Evolutionary conservation across 2,888 invertebrate species (phyloP).

Genomic region (Chesias legatella): DNA sequence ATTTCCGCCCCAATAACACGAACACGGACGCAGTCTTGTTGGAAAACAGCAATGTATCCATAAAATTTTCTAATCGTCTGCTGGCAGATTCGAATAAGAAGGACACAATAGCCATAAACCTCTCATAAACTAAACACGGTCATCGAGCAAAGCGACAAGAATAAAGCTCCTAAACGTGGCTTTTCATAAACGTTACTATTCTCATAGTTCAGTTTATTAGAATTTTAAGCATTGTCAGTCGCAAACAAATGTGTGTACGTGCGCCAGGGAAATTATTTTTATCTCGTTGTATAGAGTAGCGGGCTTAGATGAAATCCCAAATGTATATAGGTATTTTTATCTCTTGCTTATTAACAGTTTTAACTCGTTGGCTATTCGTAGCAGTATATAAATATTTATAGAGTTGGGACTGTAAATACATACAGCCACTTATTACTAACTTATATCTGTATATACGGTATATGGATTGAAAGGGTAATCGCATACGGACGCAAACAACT

Average conservation of each 20-base stretch:
- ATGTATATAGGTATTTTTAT: too few relatives aligned
- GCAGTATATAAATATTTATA: too few relatives aligned
- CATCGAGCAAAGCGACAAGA: slow-evolving; percentile 45
- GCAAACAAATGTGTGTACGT: slow-evolving; percentile 12
- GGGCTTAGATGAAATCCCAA: too few relatives aligned
- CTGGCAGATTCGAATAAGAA: slow-evolving; percentile 19
- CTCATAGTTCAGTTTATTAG: slow-evolving; percentile 29
- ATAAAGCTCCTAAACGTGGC: slow-evolving; percentile 41
- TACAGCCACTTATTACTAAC: too few relatives aligned
- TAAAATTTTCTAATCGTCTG: slow-evolving; percentile 15
- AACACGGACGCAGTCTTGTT: background rate
- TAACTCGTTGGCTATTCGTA: too few relatives aligned
- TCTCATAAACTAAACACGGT: slow-evolving; percentile 50
- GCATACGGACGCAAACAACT: too few relatives aligned
- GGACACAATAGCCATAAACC: slow-evolving; percentile 48
- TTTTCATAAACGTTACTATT: slow-evolving; percentile 36
- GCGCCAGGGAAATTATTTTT: background rate
- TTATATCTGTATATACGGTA: too few relatives aligned
- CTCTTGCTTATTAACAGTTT: too few relatives aligned
- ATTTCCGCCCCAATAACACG: slow-evolving; percentile 34
- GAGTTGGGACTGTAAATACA: too few relatives aligned
- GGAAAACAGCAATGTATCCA: slow-evolving; percentile 29
- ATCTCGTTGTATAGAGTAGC: too few relatives aligned
- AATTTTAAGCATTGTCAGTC: slow-evolving; percentile 24
- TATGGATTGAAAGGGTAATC: too few relatives aligned